Evolutionary conservation across 2,888 invertebrate species (phyloP).

Genomic region (Mimumesa dahlbomi): DNA sequence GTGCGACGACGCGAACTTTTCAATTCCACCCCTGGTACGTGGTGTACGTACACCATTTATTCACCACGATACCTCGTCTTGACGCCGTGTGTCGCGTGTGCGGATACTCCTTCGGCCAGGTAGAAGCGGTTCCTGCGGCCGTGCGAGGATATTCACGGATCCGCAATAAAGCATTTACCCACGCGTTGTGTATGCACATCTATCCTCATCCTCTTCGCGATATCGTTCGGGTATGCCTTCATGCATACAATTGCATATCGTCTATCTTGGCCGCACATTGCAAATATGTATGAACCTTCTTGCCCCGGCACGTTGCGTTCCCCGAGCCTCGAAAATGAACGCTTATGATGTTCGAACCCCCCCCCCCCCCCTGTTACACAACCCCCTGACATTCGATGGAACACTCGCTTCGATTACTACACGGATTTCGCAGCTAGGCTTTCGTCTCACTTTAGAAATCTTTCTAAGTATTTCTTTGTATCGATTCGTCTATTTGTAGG

Average conservation of each 20-base stretch:
- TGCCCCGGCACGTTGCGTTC: conserved; percentile 11
- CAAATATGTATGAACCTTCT: conserved; percentile 57
- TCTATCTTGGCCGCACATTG: conserved; percentile 59
- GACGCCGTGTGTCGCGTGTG: conserved; percentile 40
- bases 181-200: conserved; percentile 68
- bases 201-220: conserved; percentile 58
- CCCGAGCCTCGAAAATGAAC: conserved; percentile 28
- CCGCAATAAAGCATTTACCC: conserved; percentile 76
- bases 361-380: too few species aligned
- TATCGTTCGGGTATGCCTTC: conserved; percentile 63
- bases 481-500: too few species aligned
- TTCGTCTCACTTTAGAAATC: too few species aligned
- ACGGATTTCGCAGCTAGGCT: too few species aligned
- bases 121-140: conserved; percentile 55
- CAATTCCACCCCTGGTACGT: too few species aligned
- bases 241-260: conserved; percentile 68
- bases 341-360: conserved; percentile 23
- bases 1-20: too few species aligned
- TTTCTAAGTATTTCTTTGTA: too few species aligned
- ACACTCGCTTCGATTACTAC: too few species aligned
- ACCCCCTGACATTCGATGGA: too few species aligned
- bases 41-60: conserved; percentile 47
- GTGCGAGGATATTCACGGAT: conserved; percentile 64
- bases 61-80: conserved; percentile 55
- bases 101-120: conserved; percentile 48